phyloP scores from a whole-genome alignment of 2,888 invertebrate genomes.

The Syrphus vitripennis region DNA sequence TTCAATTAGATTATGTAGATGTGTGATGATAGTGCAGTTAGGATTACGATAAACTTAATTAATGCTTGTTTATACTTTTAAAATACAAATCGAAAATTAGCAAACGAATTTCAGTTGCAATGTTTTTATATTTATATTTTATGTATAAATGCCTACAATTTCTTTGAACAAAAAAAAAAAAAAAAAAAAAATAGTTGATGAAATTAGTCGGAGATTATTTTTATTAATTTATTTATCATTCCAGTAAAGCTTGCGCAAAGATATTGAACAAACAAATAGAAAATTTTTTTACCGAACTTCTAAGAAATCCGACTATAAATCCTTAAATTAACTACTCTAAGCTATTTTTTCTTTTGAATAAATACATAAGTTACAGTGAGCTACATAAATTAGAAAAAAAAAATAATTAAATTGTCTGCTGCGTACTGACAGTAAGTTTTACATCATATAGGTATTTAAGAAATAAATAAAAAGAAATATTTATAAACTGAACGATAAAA shows the following conservation, averaged over 20 bases:
- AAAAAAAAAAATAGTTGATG: not conserved
- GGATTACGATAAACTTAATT: conserved; percentile 33
- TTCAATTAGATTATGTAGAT: conserved; percentile 91
- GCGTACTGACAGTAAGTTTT: conserved; percentile 29
- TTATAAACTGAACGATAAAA: conserved; percentile 56
- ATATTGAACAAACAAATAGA: not conserved
- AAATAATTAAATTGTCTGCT: conserved; percentile 30
- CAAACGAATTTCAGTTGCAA: conserved; percentile 48
- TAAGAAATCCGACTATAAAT: not conserved
- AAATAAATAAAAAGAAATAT: conserved; percentile 36
- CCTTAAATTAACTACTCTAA: not conserved
- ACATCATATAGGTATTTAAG: conserved; percentile 33
- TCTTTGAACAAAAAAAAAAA: not conserved
- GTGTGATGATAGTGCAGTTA: conserved; percentile 81
- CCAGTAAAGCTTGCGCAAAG: conserved; percentile 33
- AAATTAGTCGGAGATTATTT: not conserved
- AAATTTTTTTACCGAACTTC: not conserved
- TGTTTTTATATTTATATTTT: conserved; percentile 26
- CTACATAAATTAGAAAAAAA: not conserved
- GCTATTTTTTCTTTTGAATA: not conserved
- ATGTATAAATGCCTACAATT: not conserved
- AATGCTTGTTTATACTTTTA: conserved; percentile 55
- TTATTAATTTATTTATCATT: conserved; percentile 48
- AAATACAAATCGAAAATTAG: conserved; percentile 51
- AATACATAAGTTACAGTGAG: not conserved